Evolutionary conservation across 2,797 vertebrate species (phyloP).

Genomic region (Notamacropus eugenii): DNA sequence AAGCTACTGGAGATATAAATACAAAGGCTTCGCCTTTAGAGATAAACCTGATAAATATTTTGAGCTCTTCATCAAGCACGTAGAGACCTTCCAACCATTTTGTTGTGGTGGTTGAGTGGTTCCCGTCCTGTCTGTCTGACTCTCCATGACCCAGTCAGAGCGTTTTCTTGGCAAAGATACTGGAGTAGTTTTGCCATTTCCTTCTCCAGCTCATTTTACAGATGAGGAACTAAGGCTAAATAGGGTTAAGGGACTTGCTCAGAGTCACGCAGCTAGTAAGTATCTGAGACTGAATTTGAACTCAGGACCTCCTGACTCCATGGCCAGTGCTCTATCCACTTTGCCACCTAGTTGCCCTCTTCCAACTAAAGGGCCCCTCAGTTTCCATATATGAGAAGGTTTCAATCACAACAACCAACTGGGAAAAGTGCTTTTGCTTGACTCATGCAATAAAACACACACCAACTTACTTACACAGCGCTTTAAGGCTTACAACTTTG

Average conservation of each 20-base stretch:
- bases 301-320: background rate
- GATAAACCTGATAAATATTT: background rate
- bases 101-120: background rate
- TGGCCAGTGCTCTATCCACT: background rate
- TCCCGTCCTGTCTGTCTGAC: no score
- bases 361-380: background rate
- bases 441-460: background rate
- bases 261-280: background rate
- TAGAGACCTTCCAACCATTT: background rate
- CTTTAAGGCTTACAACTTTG: background rate
- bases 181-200: background rate
- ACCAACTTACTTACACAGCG: background rate
- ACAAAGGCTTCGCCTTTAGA: background rate
- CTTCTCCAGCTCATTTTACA: background rate
- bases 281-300: background rate
- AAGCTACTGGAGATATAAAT: background rate
- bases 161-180: background rate
- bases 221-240: background rate
- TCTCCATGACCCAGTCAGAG: background rate
- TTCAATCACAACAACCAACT: background rate
- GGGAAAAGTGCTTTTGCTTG: background rate
- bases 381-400: background rate
- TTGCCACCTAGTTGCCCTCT: background rate
- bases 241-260: background rate
- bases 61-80: background rate